phyloP scores from a whole-genome alignment of 2,113 vertebrate genomes.

The Riparia riparia region DNA sequence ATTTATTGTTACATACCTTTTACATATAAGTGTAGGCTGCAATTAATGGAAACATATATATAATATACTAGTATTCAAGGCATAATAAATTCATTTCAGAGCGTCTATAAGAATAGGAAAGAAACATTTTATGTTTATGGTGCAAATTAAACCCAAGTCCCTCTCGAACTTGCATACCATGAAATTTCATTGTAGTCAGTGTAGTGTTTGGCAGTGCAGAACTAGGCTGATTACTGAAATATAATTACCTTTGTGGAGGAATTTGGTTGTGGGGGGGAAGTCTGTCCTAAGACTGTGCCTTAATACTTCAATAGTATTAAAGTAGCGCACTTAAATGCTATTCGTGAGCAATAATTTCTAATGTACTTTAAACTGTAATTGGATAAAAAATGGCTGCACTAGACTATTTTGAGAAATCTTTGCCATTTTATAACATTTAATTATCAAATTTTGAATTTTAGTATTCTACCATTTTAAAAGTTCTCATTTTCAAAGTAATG shows the following conservation, averaged over 20 bases:
- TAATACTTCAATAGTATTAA: neutral
- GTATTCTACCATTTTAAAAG: neutral
- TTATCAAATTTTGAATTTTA: neutral
- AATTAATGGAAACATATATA: neutral
- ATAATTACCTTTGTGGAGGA: neutral
- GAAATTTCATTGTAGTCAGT: neutral
- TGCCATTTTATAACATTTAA: neutral
- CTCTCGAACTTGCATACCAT: neutral
- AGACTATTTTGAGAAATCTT: neutral
- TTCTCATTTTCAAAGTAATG: neutral
- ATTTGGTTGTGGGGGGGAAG: neutral
- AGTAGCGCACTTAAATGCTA: neutral
- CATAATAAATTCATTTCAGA: neutral
- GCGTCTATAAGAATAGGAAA: neutral
- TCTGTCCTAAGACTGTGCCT: neutral
- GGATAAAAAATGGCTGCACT: neutral
- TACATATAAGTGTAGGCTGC: neutral
- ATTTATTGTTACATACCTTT: neutral
- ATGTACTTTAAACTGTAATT: neutral
- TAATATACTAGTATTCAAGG: neutral
- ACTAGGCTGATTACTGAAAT: neutral
- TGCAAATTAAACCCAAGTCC: neutral
- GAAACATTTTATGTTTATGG: neutral
- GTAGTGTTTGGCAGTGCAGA: slow-evolving; percentile 1
- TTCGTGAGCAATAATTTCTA: neutral